Evolutionary conservation across 1,140 invertebrate species (phyloP), one percentile per base, ranked within the genome.

Genomic region (Colletes gigas): DNA sequence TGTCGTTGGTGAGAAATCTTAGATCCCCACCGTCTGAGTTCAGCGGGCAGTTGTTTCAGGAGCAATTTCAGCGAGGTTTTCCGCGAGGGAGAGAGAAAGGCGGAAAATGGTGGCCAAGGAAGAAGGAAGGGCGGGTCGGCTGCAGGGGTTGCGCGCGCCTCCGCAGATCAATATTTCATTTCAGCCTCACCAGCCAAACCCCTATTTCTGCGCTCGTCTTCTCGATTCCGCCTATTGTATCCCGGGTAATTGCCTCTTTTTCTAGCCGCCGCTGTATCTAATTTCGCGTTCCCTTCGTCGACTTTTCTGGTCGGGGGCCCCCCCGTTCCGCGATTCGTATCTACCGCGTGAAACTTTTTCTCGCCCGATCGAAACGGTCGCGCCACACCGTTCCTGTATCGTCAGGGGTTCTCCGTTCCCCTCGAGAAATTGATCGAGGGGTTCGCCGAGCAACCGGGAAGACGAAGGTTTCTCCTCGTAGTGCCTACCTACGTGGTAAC

Each of bases 121-220:
- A 73, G 77, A 73, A 89, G 90, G 77, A 79, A 89, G 90, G 91
- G 92, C 84, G 89, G 90, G 91, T 89, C 90, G 89, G 89, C 81
- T 93, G 92, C 92, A 93, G 92, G 92, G 89, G 91, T 90, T 93
- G 92, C 92, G 92, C 92, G 93, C 92, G 92, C 92, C 83, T 90
- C 88, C 84, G 78, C 88, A 90, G 92, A 93, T 93, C 93, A 93
- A 93, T 93, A 93, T 93, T 92, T 92, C 90, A 93, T 93, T 92
- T 91, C 88, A 91, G 82, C 89, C 90, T 91, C 89, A 84, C 87
- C 84, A 85, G 87, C 83, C 81, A 82, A 83, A 9, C 67, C 83
- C 79, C 47, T 82, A 60, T 69, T 76, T 80, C 67, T 86, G 82
- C 78, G 78, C 85, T 63, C 87, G 79, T 54, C 75, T 89, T 71